Percentiles rank a stretch among this genome's conserved stretches.
Conservation (phyloP, 2,888 invertebrate genomes). For the Gibbula magus region DNA sequence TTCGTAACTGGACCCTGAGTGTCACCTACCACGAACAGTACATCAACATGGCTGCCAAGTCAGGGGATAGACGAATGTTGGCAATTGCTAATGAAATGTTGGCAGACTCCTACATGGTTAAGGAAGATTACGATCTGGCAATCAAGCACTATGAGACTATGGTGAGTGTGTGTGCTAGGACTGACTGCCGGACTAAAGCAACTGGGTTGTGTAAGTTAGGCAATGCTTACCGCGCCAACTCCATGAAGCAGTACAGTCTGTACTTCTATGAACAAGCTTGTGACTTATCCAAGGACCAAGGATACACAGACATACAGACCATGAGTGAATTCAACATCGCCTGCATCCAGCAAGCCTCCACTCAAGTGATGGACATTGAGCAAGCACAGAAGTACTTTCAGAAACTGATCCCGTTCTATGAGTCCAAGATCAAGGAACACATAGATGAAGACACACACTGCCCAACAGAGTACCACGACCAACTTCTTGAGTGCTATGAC, state of each 20-base stretch:
- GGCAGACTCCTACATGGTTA: constrained; percentile 66
- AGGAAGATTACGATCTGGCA: constrained; percentile 62
- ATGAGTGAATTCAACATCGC: constrained; percentile 68
- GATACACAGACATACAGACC: constrained; percentile 57
- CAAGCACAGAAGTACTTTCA: constrained; percentile 62
- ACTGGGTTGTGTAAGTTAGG: constrained; percentile 65
- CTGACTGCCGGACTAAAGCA: constrained; percentile 32
- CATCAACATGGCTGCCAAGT: constrained; percentile 58
- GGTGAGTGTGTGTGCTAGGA: constrained; percentile 27
- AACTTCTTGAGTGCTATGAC: constrained; percentile 66
- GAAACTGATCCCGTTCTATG: constrained; percentile 54
- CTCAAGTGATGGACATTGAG: constrained; percentile 65
- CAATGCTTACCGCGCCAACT: constrained; percentile 57
- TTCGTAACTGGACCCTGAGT: constrained; percentile 64
- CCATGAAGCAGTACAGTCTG: constrained; percentile 62
- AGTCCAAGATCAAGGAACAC: constrained; percentile 62
- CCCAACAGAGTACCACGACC: constrained; percentile 58
- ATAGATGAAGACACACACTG: constrained; percentile 65
- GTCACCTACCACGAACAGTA: constrained; percentile 69
- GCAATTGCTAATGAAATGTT: constrained; percentile 66
- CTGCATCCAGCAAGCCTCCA: constrained; percentile 65
- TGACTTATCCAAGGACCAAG: constrained; percentile 59
- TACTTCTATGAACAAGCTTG: constrained; percentile 65
- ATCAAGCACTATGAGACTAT: constrained; percentile 48
- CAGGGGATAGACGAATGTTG: constrained; percentile 55